Conservation (phyloP, 2,797 vertebrate genomes). For the Phaenicophaeus curvirostris region DNA sequence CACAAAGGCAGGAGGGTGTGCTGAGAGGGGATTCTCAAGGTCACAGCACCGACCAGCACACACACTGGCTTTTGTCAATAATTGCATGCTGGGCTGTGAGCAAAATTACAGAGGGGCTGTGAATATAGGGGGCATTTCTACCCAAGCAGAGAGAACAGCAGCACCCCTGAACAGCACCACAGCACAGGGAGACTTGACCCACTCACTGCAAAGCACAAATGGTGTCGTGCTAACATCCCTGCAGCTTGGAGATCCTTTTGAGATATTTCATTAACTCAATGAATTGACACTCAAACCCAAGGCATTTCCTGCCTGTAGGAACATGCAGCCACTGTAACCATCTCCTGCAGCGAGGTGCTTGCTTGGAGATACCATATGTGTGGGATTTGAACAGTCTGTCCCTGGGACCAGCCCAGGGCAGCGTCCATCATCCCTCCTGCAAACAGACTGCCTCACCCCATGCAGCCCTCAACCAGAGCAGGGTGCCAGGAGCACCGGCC, state of each 20-base stretch:
- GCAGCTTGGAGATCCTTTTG: background rate
- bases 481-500: background rate
- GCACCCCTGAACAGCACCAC: background rate
- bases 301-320: background rate
- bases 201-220: background rate
- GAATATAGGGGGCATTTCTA: background rate
- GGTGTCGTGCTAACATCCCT: background rate
- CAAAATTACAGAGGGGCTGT: background rate
- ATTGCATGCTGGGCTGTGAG: fast-evolving
- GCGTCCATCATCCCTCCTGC: fast-evolving
- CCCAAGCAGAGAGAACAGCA: background rate
- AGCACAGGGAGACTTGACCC: background rate
- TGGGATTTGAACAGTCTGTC: background rate
- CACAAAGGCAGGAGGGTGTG: background rate
- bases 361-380: background rate
- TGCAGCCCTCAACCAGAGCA: background rate
- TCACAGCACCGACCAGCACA: background rate
- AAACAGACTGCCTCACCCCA: background rate
- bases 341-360: background rate
- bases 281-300: background rate
- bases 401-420: background rate
- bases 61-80: background rate
- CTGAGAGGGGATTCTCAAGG: background rate
- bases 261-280: background rate
- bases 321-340: background rate